A percentile compares a stretch with the other conserved stretches of the same genome.
Evolutionary conservation across 2,888 invertebrate genomes (phyloP).

Genomic region (Thymelicus sylvestris): DNA sequence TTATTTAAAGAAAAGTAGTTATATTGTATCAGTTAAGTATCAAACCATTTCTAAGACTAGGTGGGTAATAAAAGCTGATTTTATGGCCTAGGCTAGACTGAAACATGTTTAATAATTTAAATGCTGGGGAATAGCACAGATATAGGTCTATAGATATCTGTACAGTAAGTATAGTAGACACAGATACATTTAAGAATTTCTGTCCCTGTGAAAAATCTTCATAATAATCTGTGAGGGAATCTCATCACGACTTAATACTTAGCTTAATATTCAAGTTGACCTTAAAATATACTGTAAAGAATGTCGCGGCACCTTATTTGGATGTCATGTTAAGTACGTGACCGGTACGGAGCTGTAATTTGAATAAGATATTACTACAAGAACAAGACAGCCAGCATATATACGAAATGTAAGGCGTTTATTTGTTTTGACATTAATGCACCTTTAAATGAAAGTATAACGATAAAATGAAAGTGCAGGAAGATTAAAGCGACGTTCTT

Average conservation of each 20-base stretch:
- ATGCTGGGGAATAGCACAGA: too few species aligned
- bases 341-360: conserved; percentile 41
- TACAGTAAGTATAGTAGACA: too few species aligned
- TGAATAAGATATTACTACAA: conserved; percentile 38
- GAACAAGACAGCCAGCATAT: background rate
- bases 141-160: too few species aligned
- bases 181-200: background rate
- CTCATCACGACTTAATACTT: conserved; percentile 32
- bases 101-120: background rate
- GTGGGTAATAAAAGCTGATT: too few species aligned
- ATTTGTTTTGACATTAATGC: conserved; percentile 15
- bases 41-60: too few species aligned
- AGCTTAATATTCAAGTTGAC: conserved; percentile 24
- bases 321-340: conserved; percentile 45
- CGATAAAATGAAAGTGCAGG: conserved; percentile 29
- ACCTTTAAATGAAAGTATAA: conserved; percentile 17
- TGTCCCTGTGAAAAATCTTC: background rate
- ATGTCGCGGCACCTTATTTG: conserved; percentile 49
- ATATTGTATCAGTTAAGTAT: too few species aligned
- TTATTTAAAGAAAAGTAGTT: too few species aligned
- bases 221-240: conserved; percentile 21
- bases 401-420: background rate
- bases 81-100: background rate
- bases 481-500: conserved; percentile 12
- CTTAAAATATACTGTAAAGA: conserved; percentile 42